Base-by-base conservation (phyloP, 1,140 invertebrate species). In the Rhagoletis zephyria region DNA sequence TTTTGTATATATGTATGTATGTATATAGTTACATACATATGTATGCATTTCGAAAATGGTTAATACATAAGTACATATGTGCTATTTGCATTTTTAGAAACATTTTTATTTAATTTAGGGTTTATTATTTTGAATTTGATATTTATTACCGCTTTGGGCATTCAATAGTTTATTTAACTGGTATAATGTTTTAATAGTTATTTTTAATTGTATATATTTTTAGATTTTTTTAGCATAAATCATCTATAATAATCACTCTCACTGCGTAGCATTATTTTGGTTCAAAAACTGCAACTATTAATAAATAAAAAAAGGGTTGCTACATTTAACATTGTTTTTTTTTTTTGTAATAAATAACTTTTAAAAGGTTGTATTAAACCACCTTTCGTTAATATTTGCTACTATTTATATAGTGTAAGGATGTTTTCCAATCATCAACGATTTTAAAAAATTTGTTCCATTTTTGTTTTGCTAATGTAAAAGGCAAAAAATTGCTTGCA, bases 401-500 rank as follows among this genome's bases (percentile, higher is more conserved):
- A 74, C 12, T 81, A 30, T 81, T 81, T 56, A 19, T 81, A 42
- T 81, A 30, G 30, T 30, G 30, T 30, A 30, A 30, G 30, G 30
- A n/a, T 81, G 10, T 81, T 6, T 56, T 81, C 48, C 30, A 81
- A 56, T 56, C 19, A 7, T 56, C 19, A 81, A 81, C 85, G 59
- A 4, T 56, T 86, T 86, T 86, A 63, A 63, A 56, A 56, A 65
- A 30, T 30, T 30, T 86, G 19, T 59, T 85, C 42, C 59, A 63
- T 86, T 30, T 30, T 30, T 30, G 30, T 30, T 30, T 30, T 30
- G 30, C 30, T 30, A 86, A 86, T 42, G 63, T 61, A 86, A 86
- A 86, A 86, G 45, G 60, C 16, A 86, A 86, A 86, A 77, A 86
- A 86, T 86, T 86, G 85, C 85, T 63, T 86, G 40, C 63, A 59